These are phyloP conservation scores for Amiota minor DNA, from an alignment of 2,888 invertebrate genomes.

Conservation along the genomic window DNA sequence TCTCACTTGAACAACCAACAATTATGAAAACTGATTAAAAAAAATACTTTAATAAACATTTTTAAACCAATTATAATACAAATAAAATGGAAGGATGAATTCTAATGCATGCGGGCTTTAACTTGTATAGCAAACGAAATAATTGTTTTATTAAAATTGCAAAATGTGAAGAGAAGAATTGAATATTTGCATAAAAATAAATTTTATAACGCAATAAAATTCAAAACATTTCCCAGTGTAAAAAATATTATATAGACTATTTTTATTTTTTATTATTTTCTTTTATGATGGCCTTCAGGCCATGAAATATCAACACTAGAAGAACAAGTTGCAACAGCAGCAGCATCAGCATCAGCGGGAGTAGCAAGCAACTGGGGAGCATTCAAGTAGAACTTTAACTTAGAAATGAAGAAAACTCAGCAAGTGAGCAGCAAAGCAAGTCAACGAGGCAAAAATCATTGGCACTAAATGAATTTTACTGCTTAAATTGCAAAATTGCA, in stretches of 20 bases:
- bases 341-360: background rate
- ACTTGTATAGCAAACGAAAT: no score
- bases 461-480: conserved; percentile 54
- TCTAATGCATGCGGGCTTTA: no score
- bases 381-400: background rate
- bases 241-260: no score
- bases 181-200: background rate
- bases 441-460: background rate
- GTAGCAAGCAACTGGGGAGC: background rate
- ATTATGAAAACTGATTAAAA: no score
- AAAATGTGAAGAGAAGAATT: background rate
- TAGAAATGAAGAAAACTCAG: background rate
- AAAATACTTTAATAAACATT: no score
- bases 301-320: background rate
- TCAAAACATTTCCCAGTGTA: conserved; percentile 13
- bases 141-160: no score
- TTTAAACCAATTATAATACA: no score
- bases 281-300: conserved; percentile 2
- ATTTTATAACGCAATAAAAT: background rate
- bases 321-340: background rate
- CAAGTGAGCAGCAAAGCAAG: background rate
- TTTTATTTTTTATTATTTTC: no score
- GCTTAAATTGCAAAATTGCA: conserved; percentile 64
- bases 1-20: no score
- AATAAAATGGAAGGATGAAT: no score